Percentiles rank a stretch among this genome's conserved stretches.
phyloP scores from a whole-genome alignment of 2,888 invertebrate species.

The Hermodice carunculata region DNA sequence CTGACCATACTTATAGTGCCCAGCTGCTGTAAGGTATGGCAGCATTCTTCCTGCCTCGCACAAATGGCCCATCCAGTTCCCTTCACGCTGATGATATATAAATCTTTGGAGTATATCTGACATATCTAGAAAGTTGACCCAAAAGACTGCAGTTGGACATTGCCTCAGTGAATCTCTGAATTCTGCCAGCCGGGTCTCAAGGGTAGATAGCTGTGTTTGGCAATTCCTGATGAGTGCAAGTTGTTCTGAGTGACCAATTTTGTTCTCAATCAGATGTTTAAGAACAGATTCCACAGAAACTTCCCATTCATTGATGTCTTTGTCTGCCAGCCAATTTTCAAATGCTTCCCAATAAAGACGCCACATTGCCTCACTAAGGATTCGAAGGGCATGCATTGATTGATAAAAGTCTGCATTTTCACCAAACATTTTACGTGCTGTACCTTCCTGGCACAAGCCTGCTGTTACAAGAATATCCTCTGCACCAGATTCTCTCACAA shows the following conservation, averaged over 20 bases:
- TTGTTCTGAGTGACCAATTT: background rate
- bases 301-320: slow-evolving; percentile 3
- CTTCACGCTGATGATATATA: too few species aligned
- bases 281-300: background rate
- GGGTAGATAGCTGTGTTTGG: too few species aligned
- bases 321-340: slow-evolving; percentile 8
- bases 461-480: slow-evolving; percentile 17
- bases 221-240: too few species aligned
- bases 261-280: background rate
- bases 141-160: too few species aligned
- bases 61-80: too few species aligned
- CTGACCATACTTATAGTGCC: slow-evolving; percentile 19
- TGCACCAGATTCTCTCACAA: slow-evolving; percentile 15
- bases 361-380: slow-evolving; percentile 9
- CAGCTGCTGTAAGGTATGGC: slow-evolving; percentile 22
- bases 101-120: too few species aligned
- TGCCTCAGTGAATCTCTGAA: too few species aligned
- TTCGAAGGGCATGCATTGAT: slow-evolving; percentile 8
- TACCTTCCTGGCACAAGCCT: too few species aligned
- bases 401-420: slow-evolving; percentile 12
- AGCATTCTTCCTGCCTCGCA: slow-evolving; percentile 13
- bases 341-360: slow-evolving; percentile 13
- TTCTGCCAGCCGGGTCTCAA: too few species aligned
- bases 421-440: too few species aligned
- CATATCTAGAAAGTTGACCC: too few species aligned